Evolutionary conservation across 2,113 vertebrate genomes (phyloP), one percentile per base, ranked within the genome.

Genomic region (Hippocampus mohnikei): DNA sequence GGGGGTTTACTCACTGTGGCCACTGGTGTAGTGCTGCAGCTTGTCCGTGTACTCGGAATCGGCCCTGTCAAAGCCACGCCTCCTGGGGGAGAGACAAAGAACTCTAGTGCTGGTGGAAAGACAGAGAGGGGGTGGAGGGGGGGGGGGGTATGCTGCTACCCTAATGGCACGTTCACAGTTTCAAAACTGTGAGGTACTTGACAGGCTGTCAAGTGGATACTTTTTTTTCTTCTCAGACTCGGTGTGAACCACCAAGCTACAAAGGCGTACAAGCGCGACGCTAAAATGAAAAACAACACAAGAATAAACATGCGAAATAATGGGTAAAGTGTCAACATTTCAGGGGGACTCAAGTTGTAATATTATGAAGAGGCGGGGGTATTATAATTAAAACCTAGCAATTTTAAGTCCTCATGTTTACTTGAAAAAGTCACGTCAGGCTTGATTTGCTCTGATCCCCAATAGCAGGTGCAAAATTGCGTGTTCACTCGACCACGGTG

Each of bases 41-140:
- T 99, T 99, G 94, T 98, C 96, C 0, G 97, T 98, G 93, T 99
- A 99, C 81, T 99, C 96, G 0, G 96, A 97, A 74, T 99, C 97
- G 0, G 94, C 92, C n/a, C 97, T 91, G 78, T 98, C 97, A 46
- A 98, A 98, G 79, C 96, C 96, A 87, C 96, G 95, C 91, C 96
- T 98, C 95, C 95, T 95, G 94, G 95, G 83, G 89, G 89, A 89
- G 94, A 94, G 93, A 93, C 89, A 92, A 91, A 94, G 89, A 91
- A 85, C 89, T 91, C 84, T 90, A 92, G 89, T 83, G 72, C 78
- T 60, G 85, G 84, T 75, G 87, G 78, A 64, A 68, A 75, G 61
- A 81, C 61, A 65, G 16, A 60, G 61, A 71, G 77, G 37, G 29
- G 82, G n/a, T n/a, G 79, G 67, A 73, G 77, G 81, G 71, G 78